Percentiles rank a stretch among this genome's conserved stretches.
These are phyloP conservation scores for Montipora capricornis DNA, from an alignment of 64 coral and sea anemone species.

Conservation along the genomic window DNA sequence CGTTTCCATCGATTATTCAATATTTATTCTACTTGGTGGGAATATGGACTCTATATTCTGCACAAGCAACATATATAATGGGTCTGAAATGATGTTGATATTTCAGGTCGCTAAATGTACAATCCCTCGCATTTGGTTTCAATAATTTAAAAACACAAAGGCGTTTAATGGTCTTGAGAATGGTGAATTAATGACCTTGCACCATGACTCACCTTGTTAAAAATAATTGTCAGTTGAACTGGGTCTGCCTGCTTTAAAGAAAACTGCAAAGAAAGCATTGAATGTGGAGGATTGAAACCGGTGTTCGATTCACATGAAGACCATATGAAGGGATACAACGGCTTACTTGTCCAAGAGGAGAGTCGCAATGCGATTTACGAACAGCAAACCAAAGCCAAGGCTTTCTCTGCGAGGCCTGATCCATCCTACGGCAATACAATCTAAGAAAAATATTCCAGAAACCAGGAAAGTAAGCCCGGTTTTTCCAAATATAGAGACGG, in stretches of 20 bases:
- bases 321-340: not conserved
- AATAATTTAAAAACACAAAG: not conserved
- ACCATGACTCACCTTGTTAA: constrained; percentile 74
- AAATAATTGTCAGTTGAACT: constrained; percentile 70
- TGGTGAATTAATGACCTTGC: not conserved
- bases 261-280: constrained; percentile 44
- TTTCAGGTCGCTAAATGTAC: not conserved
- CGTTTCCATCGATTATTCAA: not conserved
- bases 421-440: not conserved
- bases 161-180: not conserved
- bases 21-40: not conserved
- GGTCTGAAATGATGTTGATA: not conserved
- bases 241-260: constrained; percentile 92
- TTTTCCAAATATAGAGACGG: not conserved
- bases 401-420: not conserved
- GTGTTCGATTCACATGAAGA: not conserved
- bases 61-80: not conserved
- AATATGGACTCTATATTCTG: not conserved
- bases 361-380: constrained; percentile 20
- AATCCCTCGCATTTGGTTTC: not conserved
- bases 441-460: not conserved
- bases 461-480: not conserved
- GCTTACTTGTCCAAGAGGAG: constrained; percentile 27
- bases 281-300: not conserved
- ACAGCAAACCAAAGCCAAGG: constrained; percentile 1